Evolutionary conservation across 2,113 vertebrate genomes (phyloP), one percentile per base, ranked within the genome.

Genomic region (Eublepharis macularius): DNA sequence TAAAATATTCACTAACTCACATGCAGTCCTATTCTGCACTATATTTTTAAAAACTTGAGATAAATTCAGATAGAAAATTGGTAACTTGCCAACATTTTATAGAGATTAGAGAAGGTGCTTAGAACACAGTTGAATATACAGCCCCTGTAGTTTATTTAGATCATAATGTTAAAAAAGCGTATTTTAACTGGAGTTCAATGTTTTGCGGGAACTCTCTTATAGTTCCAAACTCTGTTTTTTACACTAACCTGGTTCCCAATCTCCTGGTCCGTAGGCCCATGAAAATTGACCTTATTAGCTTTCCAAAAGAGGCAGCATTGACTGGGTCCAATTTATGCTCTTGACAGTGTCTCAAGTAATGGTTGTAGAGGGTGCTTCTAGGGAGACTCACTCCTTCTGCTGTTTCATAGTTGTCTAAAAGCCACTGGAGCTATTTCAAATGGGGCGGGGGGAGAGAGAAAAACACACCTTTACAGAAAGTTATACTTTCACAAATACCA

Each of bases 351-450:
- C 97, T 94, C 88, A 97, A 95, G 85, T 97, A 97, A 94, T 97
- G 97, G 93, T 97, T 97, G 93, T 97, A 97, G 65, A 97, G 96
- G 29, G 97, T 97, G 70, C 97, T 97, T 95, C 97, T 96, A 1
- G 97, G 97, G 70, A 97, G 97, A 75, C 97, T 97, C 84, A 97
- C 97, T 92, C 97, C 97, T 95, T 97, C 97, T 92, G 97, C 97
- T 82, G 97, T 97, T 95, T 97, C 97, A 39, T 97, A 97, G 95
- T 97, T 97, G 93, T 97, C 97, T 96, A 97, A 93, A 87, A 97
- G 95, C 97, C 97, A 97, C 12, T 97, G 97, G 89, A 97, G 97
- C 97, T 97, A 83, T 80, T 92, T 84, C 73, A 95, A 74, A 93
- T 43, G 89, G 82, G n/a, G n/a, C n/a, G n/a, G n/a, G n/a, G 91